Percentiles rank a stretch among this genome's conserved stretches.
Evolutionary conservation across 2,113 vertebrate species (phyloP).

Genomic region (Pungitius pungitius): DNA sequence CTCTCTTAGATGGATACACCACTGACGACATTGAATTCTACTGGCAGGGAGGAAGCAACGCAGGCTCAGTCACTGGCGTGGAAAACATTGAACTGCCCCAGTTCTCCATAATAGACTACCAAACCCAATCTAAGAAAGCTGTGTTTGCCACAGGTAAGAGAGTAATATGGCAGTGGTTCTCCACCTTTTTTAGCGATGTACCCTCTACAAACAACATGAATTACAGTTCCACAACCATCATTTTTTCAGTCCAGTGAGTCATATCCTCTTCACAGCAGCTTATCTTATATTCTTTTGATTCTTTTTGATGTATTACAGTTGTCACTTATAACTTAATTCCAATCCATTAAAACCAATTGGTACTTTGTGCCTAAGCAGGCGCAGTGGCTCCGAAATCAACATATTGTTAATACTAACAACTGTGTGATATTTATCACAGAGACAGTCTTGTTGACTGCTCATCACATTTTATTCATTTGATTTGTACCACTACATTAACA

Average conservation of each 20-base stretch:
- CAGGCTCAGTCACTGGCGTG: conserved; percentile 90
- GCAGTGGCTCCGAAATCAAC: neutral
- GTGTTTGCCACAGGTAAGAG: conserved; percentile 91
- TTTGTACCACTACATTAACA: neutral
- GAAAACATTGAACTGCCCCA: conserved; percentile 94
- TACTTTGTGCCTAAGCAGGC: neutral
- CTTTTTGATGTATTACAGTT: neutral
- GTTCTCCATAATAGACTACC: conserved; percentile 93
- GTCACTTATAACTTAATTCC: neutral
- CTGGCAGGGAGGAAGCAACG: conserved; percentile 89
- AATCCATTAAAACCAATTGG: neutral
- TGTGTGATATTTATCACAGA: neutral
- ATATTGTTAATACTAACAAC: neutral
- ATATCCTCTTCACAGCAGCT: neutral
- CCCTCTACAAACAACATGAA: too few relatives aligned
- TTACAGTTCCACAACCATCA: neutral
- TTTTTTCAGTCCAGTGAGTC: neutral
- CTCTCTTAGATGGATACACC: conserved; percentile 91
- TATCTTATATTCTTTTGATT: neutral
- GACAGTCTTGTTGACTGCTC: neutral
- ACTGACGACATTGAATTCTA: conserved; percentile 97
- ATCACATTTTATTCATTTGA: neutral
- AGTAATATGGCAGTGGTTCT: neutral
- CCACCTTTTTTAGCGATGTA: neutral
- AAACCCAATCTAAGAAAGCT: conserved; percentile 90